phyloP scores from a whole-genome alignment of 2,888 invertebrate genomes.

The Plagodis dolabraria region DNA sequence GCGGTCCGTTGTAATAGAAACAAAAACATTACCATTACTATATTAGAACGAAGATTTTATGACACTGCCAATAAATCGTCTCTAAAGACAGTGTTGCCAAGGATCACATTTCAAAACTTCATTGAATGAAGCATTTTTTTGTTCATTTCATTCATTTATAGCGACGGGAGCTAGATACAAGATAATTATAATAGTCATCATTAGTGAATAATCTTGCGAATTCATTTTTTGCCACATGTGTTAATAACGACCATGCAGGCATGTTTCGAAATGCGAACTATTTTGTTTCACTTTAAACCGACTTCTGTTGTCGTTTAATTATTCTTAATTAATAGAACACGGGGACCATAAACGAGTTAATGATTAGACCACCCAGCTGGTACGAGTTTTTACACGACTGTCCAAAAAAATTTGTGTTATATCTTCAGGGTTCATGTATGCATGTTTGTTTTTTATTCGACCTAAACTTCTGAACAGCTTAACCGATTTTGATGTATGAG shows the following conservation, averaged over 20 bases:
- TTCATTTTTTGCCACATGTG: constrained; percentile 28
- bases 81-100: not conserved
- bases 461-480: no score
- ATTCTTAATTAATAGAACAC: constrained; percentile 9
- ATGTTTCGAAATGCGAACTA: constrained; percentile 9
- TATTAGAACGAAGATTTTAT: no score
- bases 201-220: constrained; percentile 19
- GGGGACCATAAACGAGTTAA: constrained; percentile 4
- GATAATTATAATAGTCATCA: constrained; percentile 29
- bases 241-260: constrained; percentile 19
- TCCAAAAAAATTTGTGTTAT: no score
- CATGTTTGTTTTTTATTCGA: no score
- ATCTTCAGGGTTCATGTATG: no score
- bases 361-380: constrained; percentile 5
- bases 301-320: constrained; percentile 10
- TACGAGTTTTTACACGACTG: constrained; percentile 1
- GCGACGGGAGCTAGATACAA: constrained; percentile 22
- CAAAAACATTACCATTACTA: no score
- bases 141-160: no score
- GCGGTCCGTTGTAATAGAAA: no score
- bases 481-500: no score
- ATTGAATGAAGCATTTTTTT: no score
- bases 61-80: no score
- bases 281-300: constrained; percentile 30
- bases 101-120: not conserved